Percentiles rank a stretch among this genome's conserved stretches.
These are phyloP conservation scores for Hipposideros larvatus DNA, from an alignment of 2,797 vertebrate genomes.

Conservation along the genomic window DNA sequence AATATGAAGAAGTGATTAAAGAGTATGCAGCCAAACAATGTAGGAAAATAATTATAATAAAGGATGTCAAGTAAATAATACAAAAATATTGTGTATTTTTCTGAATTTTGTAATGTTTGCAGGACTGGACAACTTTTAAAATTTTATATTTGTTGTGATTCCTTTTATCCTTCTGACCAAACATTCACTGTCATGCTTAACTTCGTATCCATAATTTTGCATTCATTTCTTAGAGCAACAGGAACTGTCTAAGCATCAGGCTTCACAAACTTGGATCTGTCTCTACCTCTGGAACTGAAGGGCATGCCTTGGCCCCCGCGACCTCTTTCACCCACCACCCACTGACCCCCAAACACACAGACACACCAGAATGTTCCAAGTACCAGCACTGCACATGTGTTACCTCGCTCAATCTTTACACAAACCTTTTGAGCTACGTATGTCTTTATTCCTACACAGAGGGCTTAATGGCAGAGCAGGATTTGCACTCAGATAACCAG, in stretches of 20 bases:
- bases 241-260: not conserved
- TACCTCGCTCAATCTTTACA: not conserved
- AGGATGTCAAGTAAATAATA: not conserved
- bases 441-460: not conserved
- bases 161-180: not conserved
- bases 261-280: not conserved
- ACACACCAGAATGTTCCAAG: not conserved
- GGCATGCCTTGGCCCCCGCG: too few species aligned
- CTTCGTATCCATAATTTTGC: not conserved
- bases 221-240: not conserved
- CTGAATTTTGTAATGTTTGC: not conserved
- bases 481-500: not conserved
- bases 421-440: not conserved
- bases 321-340: not conserved
- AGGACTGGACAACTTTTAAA: not conserved
- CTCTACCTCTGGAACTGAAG: not conserved
- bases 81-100: not conserved
- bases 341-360: not conserved
- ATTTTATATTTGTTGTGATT: not conserved
- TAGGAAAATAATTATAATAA: not conserved
- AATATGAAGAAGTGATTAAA: not conserved
- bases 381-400: too few species aligned
- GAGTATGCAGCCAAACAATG: not conserved
- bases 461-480: not conserved
- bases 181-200: not conserved